Evolutionary conservation across 2,113 vertebrate genomes (phyloP).

Genomic region (Oreochromis tanganicae): DNA sequence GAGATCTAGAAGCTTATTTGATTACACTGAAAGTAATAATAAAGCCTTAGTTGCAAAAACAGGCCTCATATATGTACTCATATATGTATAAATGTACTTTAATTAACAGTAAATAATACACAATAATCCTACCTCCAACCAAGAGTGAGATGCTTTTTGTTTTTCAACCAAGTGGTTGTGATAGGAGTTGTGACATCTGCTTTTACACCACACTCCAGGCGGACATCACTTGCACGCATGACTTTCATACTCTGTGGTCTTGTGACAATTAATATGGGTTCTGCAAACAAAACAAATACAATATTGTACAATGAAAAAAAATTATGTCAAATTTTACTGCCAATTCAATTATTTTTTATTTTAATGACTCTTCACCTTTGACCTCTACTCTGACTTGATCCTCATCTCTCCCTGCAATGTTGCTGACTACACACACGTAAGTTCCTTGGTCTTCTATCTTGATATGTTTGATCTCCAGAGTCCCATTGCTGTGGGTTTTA

Average conservation of each 20-base stretch:
- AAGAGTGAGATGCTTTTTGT: conserved; percentile 71
- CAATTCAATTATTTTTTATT: neutral
- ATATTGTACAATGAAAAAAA: neutral
- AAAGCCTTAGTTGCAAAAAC: neutral
- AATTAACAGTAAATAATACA: neutral
- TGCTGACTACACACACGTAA: conserved; percentile 89
- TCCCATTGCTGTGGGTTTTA: conserved; percentile 84
- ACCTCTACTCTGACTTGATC: conserved; percentile 88
- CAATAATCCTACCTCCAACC: conserved; percentile 43
- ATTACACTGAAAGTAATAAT: neutral
- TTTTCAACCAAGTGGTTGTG: conserved; percentile 85
- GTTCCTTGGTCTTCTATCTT: conserved; percentile 87
- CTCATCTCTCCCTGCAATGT: conserved; percentile 87
- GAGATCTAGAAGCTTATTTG: neutral
- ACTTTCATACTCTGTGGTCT: conserved; percentile 82
- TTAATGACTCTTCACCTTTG: conserved; percentile 80
- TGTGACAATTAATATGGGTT: conserved; percentile 84
- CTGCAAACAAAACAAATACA: conserved; percentile 56
- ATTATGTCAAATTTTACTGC: neutral
- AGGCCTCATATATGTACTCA: neutral
- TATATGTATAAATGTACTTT: neutral
- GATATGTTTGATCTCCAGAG: conserved; percentile 83
- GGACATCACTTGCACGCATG: conserved; percentile 78
- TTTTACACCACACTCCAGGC: conserved; percentile 81
- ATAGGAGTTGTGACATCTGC: conserved; percentile 79